phyloP scores from a whole-genome alignment of 2,888 invertebrate genomes.

The Agriopis marginaria region DNA sequence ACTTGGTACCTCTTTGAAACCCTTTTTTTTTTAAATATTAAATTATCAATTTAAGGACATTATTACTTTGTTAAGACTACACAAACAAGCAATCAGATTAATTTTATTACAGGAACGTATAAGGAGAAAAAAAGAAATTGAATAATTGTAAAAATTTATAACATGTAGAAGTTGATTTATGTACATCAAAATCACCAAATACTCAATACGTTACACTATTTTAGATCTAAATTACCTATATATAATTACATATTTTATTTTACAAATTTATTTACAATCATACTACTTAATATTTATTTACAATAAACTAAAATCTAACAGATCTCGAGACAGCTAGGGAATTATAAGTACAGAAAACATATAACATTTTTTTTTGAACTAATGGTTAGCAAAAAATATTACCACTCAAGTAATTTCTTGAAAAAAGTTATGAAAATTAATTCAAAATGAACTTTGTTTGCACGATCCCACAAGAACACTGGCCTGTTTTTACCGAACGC shows the following conservation, averaged over 20 bases:
- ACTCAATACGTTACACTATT: slow-evolving; percentile 40
- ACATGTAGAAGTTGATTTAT: slow-evolving; percentile 5
- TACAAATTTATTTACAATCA: slow-evolving; percentile 58
- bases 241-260: slow-evolving; percentile 13
- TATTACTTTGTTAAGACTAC: slow-evolving; percentile 28
- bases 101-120: slow-evolving; percentile 12
- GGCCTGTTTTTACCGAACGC: slow-evolving; percentile 13
- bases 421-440: not conserved
- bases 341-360: slow-evolving; percentile 12
- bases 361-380: slow-evolving; percentile 47
- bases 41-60: slow-evolving; percentile 24
- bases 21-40: slow-evolving; percentile 9
- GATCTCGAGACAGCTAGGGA: slow-evolving; percentile 61
- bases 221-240: slow-evolving; percentile 47
- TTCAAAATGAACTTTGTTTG: slow-evolving; percentile 25
- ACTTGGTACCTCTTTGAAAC: slow-evolving; percentile 38
- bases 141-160: slow-evolving; percentile 22
- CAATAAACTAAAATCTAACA: slow-evolving; percentile 72
- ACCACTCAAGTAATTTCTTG: slow-evolving; percentile 11
- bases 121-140: slow-evolving; percentile 12
- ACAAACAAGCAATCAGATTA: slow-evolving; percentile 20
- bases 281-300: slow-evolving; percentile 34
- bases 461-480: slow-evolving; percentile 30
- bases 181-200: slow-evolving; percentile 28
- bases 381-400: slow-evolving; percentile 70